Evolutionary conservation across 2,888 invertebrate genomes (phyloP), one percentile per base, ranked within the genome.

Genomic region (Polymixis lichenea): DNA sequence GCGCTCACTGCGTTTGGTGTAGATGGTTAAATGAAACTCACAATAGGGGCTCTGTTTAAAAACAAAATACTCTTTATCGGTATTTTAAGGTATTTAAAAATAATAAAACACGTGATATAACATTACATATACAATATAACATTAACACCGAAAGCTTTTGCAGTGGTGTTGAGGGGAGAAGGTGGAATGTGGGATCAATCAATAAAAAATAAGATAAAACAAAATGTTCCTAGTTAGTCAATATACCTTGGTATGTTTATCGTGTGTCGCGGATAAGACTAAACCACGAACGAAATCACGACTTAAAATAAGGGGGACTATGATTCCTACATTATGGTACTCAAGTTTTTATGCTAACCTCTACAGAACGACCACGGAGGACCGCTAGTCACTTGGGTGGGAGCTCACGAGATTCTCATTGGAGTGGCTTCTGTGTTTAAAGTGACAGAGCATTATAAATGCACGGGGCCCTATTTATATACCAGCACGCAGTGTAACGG

Each of bases 281-380:
- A 28, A 43, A 46, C 25, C 19, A 64, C 28, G 19, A 28, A 8
- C 49, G 49, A 28, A 49, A 22, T 19, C 19, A 49, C 2, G 49
- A 22, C 9, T 65, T 28, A 22, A 49, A 28, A 8, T 25, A 49
- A 49, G 6, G 11, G 19, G 7, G 19, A 65, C 0, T 49, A 22
- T 15, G 66, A 28, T 9, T 22, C 9, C 15, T 15, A 9, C 51
- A 51, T 28, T 15, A 51, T 51, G 51, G 51, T 17, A 32, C 28
- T 58, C 15, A 58, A 11, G 2, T 43, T 38, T 25, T 9, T 25
- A 58, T 64, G 4, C 64, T 58, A 25, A 32, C 9, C 19, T 58
- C 58, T 61, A 38, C 78, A 94, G 93, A 94, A 94, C 43, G 94
- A 94, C 78, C 94, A 94, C 76, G 94, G 94, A 0, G 93, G 93